Evolutionary conservation across 2,797 vertebrate genomes (phyloP), one percentile per base, ranked within the genome.

Genomic region (Astyanax mexicanus): DNA sequence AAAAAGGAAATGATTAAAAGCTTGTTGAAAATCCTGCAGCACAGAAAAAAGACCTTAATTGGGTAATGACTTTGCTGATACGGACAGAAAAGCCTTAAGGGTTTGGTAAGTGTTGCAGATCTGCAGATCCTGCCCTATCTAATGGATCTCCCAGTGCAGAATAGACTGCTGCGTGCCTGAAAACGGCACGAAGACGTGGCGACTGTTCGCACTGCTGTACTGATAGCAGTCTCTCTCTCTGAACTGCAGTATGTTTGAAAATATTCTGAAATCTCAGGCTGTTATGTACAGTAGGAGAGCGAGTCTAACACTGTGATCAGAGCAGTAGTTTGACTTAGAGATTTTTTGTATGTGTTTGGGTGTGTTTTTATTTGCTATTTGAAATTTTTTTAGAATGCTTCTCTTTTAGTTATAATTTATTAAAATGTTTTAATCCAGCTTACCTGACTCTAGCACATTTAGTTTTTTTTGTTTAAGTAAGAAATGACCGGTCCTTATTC

Each of bases 41-140:
- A 69, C 52, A 17, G 62, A 55, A 72, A 69, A 73, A 65, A 29
- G 52, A 19, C 40, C 19, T 61, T 74, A 80, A 77, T 72, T 80
- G 47, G 64, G 47, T 42, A 42, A 70, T 74, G 70, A 57, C 42
- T 58, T 57, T 74, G 55, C 76, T 72, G 68, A 71, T 49, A 35
- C n/a, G 6, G 67, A 52, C 62, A 62, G 70, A 74, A 54, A 73
- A 57, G 73, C 73, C 69, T 73, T 79, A 52, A 76, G 70, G 66
- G 45, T 75, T 76, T 51, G 44, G 64, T 52, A 69, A 82, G 51
- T 82, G 76, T 67, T 77, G 70, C 23, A 23, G 66, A 82, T 55
- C 65, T 74, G 42, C 21, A 64, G 70, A 69, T 74, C 67, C 40
- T 69, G 57, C 52, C 44, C 66, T 73, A 58, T 77, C 57, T 79